Conservation (phyloP, 2,113 vertebrate species). For the Burhinus oedicnemus region DNA sequence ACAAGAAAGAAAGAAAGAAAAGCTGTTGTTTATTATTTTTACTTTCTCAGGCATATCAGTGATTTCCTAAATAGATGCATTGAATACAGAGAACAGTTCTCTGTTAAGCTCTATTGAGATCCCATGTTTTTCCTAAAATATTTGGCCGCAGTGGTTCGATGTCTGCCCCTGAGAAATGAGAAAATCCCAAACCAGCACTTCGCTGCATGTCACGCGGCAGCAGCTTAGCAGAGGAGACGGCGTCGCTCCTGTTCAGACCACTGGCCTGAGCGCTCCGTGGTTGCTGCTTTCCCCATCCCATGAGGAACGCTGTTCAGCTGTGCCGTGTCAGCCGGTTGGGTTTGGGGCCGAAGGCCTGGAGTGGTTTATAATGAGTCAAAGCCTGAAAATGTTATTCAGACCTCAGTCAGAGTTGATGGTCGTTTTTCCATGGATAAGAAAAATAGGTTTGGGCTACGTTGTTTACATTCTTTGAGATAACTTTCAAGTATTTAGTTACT, state of each 20-base stretch:
- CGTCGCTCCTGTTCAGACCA: accelerated
- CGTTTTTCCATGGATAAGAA: not conserved
- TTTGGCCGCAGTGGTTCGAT: not conserved
- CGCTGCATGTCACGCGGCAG: accelerated
- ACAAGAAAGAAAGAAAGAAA: not conserved
- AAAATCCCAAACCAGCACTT: not conserved
- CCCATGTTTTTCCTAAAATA: not conserved
- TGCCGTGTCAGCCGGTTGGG: accelerated
- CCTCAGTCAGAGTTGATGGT: not conserved
- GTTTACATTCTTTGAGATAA: not conserved
- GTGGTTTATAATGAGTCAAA: not conserved
- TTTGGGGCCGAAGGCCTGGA: not conserved
- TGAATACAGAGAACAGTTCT: not conserved
- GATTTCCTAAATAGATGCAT: not conserved
- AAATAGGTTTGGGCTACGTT: not conserved
- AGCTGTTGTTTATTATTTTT: not conserved
- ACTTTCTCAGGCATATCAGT: not conserved
- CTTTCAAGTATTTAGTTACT: not conserved
- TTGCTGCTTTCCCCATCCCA: accelerated
- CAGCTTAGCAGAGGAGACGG: not conserved
- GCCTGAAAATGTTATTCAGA: not conserved
- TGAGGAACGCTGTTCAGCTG: not conserved
- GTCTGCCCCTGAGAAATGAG: not conserved
- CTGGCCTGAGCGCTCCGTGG: not conserved
- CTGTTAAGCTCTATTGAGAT: not conserved